Conservation (phyloP, 2,888 invertebrate genomes). For the Phaedon cochleariae region DNA sequence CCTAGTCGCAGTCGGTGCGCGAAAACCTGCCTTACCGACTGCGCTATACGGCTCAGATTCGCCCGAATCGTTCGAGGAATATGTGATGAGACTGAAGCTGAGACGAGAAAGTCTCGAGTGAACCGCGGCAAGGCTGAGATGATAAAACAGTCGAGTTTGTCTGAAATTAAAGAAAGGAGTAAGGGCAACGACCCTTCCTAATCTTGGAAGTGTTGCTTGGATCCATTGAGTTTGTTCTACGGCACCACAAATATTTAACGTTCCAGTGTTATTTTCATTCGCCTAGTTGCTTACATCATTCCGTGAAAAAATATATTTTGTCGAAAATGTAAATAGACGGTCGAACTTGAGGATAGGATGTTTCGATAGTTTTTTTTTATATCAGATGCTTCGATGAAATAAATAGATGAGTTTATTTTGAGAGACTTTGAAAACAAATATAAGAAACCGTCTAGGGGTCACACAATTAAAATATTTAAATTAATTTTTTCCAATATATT, state of each 20-base stretch:
- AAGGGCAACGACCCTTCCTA: conserved; percentile 55
- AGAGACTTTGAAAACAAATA: conserved; percentile 21
- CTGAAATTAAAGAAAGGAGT: conserved; percentile 45
- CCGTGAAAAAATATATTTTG: conserved; percentile 6
- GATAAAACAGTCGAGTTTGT: conserved; percentile 36
- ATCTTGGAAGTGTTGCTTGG: conserved; percentile 54
- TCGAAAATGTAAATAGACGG: conserved; percentile 10
- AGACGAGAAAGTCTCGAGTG: conserved; percentile 3
- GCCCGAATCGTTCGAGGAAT: neutral
- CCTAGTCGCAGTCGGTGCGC: neutral
- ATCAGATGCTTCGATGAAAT: neutral
- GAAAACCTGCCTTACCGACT: neutral
- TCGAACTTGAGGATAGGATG: conserved; percentile 2
- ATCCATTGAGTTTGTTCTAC: conserved; percentile 39
- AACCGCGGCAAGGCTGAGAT: conserved; percentile 31
- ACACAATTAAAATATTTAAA: too few relatives aligned
- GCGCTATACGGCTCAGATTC: neutral
- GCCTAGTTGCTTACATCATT: conserved; percentile 16
- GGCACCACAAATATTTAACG: conserved; percentile 35
- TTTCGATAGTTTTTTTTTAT: neutral
- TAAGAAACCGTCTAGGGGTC: too few relatives aligned
- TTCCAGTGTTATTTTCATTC: conserved; percentile 14
- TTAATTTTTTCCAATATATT: too few relatives aligned
- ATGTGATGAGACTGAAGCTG: neutral
- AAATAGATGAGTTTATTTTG: conserved; percentile 14